Conservation (phyloP, 2,113 vertebrate genomes). For the Gasterosteus aculeatus region DNA sequence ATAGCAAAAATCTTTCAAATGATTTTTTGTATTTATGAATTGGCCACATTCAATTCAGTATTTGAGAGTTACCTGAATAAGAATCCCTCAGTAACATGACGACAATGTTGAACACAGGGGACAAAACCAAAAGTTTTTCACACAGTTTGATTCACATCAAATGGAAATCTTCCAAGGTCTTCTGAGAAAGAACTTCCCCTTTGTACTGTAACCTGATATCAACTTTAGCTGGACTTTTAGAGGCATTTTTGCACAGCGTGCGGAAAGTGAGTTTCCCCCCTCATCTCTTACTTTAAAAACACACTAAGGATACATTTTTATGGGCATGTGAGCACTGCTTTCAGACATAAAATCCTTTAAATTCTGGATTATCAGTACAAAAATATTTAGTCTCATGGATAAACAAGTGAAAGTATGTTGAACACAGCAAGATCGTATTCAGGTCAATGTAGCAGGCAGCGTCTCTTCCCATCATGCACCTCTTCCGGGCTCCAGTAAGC, state of each 20-base stretch:
- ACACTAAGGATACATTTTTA: not conserved
- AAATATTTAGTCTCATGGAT: not conserved
- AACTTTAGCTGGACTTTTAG: not conserved
- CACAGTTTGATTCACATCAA: not conserved
- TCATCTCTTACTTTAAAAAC: not conserved
- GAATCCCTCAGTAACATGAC: not conserved
- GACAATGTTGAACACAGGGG: not conserved
- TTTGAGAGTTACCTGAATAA: not conserved
- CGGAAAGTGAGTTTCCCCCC: not conserved
- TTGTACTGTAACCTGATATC: not conserved
- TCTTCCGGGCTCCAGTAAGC: slow-evolving; percentile 37
- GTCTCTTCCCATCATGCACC: slow-evolving; percentile 32
- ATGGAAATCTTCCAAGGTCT: not conserved
- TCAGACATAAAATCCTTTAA: not conserved
- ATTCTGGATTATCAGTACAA: not conserved
- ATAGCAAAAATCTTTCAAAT: not conserved
- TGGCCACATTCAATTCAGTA: not conserved
- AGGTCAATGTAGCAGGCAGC: slow-evolving; percentile 13
- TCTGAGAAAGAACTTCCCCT: not conserved
- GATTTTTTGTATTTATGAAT: not conserved
- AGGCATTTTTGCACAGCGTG: not conserved
- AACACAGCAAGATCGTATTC: not conserved
- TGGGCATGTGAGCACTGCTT: not conserved
- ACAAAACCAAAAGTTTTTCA: not conserved
- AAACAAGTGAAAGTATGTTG: not conserved